Conservation (phyloP, 2,888 invertebrate genomes). For the Cataglyphis cursor region DNA sequence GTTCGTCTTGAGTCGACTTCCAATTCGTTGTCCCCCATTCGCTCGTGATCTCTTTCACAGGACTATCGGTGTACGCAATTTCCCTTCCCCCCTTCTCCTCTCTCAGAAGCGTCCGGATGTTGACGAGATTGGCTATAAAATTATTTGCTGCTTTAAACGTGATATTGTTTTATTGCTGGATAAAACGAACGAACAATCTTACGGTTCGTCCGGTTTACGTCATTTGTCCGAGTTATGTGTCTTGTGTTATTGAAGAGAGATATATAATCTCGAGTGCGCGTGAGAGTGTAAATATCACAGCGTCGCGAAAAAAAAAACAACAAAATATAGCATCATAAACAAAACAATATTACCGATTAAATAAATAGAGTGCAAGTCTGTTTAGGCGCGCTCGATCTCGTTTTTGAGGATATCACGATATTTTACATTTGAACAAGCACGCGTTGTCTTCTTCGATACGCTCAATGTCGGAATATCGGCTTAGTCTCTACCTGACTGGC, state of each 20-base stretch:
- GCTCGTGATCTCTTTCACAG: conserved; percentile 54
- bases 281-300: conserved; percentile 28
- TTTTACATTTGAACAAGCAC: background rate
- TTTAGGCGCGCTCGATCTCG: conserved; percentile 21
- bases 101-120: conserved; percentile 69
- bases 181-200: conserved; percentile 76
- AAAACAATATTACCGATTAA: conserved; percentile 50
- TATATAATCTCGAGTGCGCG: background rate
- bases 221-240: conserved; percentile 16
- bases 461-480: conserved; percentile 36
- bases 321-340: conserved; percentile 65
- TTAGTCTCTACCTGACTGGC: conserved; percentile 58
- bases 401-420: conserved; percentile 7
- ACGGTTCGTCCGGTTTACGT: conserved; percentile 25
- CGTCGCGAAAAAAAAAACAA: conserved; percentile 33
- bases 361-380: conserved; percentile 42
- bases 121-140: conserved; percentile 85
- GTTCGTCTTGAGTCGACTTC: conserved; percentile 75
- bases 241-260: conserved; percentile 38
- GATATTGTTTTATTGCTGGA: conserved; percentile 83
- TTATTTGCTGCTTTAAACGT: conserved; percentile 83
- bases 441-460: conserved; percentile 17
- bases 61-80: conserved; percentile 49
- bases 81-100: conserved; percentile 39
- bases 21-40: conserved; percentile 67